Base-by-base conservation (phyloP, 2,888 invertebrate species). In the Petrophora chlorosata region DNA sequence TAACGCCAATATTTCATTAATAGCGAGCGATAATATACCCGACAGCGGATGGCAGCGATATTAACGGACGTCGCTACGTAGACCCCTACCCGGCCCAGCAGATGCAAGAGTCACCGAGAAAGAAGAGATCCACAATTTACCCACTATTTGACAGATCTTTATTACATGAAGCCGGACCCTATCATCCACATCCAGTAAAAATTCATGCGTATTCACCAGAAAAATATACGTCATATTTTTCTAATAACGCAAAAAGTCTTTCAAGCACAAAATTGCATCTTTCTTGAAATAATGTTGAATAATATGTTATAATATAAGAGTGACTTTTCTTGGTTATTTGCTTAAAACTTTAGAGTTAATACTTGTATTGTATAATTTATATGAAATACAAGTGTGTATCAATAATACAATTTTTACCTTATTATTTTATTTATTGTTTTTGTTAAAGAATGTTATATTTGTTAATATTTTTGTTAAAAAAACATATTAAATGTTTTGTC, bases 21-120 rank as follows among this genome's bases (percentile, higher is more conserved):
- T 76, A 83, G 85, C 77, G 72, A 81, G 77, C 79, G 15, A 34
- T 36, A 73, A 80, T 84, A 79, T 85, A 81, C 78, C 81, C 80
- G 79, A 87, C 86, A 89, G 89, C 80, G 82, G 88, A 90, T 79
- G 85, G 84, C 79, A 86, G 65, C 75, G 87, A 89, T 76, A 81
- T 86, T 77, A 85, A 73, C 49, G 79, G 80, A 56, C 66, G 88
- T 42, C 79, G 89, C 44, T 90, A 82, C 66, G 85, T 90, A 65
- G 89, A 90, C 57, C 87, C 89, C 0, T 90, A 88, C 61, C 88
- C 89, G n/a, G 79, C 70, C 29, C 84, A 85, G 58, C 87, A 85
- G 59, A 78, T 89, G 75, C 89, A 88, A 62, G 89, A 89, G 13
- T 79, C 85, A 4, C 89, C 87, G 3, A 76, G 89, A 35, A 86